phyloP scores from a whole-genome alignment of 2,888 invertebrate species.

The Pammene fasciana region DNA sequence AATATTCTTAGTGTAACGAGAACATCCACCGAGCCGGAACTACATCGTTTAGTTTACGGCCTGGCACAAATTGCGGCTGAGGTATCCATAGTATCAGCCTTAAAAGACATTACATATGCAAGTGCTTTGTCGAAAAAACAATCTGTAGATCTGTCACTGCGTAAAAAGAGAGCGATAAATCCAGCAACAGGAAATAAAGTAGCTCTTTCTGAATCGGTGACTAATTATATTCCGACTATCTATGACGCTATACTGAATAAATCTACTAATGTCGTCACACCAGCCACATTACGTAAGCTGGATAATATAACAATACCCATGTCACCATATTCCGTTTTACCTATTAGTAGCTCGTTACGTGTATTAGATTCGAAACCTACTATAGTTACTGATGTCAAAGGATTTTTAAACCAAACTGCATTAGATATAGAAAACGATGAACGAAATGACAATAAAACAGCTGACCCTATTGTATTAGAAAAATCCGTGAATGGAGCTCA shows the following conservation, averaged over 20 bases:
- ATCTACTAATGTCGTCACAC: conserved; percentile 45
- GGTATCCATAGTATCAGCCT: conserved; percentile 74
- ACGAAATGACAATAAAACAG: conserved; percentile 54
- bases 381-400: conserved; percentile 51
- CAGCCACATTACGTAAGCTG: conserved; percentile 38
- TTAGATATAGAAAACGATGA: conserved; percentile 66
- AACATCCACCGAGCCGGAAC: conserved; percentile 75
- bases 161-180: conserved; percentile 66
- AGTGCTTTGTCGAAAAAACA: conserved; percentile 74
- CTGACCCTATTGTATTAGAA: conserved; percentile 64
- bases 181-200: conserved; percentile 43
- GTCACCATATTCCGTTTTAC: conserved; percentile 66
- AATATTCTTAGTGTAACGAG: conserved; percentile 73
- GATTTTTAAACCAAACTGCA: conserved; percentile 74
- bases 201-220: conserved; percentile 47
- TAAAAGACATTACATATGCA: conserved; percentile 76
- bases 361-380: conserved; percentile 54
- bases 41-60: conserved; percentile 76
- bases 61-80: conserved; percentile 79
- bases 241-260: conserved; percentile 68
- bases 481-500: conserved; percentile 65
- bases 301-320: conserved; percentile 43
- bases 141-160: conserved; percentile 71
- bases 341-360: conserved; percentile 57
- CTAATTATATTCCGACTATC: conserved; percentile 51